Conservation (phyloP, 2,113 vertebrate species). For the Haemorhous mexicanus region DNA sequence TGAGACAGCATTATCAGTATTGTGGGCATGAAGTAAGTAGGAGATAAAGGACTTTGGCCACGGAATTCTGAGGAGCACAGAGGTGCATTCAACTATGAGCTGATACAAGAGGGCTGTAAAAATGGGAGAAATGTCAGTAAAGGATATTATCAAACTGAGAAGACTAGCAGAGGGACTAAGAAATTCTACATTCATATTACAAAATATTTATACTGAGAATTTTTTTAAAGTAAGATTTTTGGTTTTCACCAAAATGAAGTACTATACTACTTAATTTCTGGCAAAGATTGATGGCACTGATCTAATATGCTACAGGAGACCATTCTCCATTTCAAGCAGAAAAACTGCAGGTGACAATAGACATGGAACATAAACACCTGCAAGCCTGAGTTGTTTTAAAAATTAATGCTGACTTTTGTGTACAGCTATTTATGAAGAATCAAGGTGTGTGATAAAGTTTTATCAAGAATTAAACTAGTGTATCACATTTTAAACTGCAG, state of each 20-base stretch:
- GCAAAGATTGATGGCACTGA: neutral
- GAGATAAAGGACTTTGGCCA: conserved; percentile 61
- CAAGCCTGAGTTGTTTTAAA: neutral
- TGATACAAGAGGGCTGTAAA: conserved; percentile 38
- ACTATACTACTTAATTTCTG: neutral
- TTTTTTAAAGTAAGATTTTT: neutral
- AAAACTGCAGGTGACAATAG: neutral
- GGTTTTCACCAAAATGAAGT: neutral
- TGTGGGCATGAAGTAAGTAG: conserved; percentile 43
- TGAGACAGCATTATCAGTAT: neutral
- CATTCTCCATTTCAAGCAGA: neutral
- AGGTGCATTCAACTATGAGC: conserved; percentile 44
- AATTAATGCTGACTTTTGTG: neutral
- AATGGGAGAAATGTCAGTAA: neutral
- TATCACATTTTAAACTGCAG: neutral
- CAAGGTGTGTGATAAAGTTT: neutral
- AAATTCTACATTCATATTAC: neutral
- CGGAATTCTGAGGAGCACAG: conserved; percentile 43
- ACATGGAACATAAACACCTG: neutral
- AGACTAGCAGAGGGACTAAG: neutral
- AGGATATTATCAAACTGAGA: neutral
- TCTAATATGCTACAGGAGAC: neutral
- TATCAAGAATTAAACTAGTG: neutral
- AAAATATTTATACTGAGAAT: neutral
- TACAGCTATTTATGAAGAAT: neutral